Conservation (phyloP, 2,113 vertebrate species). For the Crotalus helleri region DNA sequence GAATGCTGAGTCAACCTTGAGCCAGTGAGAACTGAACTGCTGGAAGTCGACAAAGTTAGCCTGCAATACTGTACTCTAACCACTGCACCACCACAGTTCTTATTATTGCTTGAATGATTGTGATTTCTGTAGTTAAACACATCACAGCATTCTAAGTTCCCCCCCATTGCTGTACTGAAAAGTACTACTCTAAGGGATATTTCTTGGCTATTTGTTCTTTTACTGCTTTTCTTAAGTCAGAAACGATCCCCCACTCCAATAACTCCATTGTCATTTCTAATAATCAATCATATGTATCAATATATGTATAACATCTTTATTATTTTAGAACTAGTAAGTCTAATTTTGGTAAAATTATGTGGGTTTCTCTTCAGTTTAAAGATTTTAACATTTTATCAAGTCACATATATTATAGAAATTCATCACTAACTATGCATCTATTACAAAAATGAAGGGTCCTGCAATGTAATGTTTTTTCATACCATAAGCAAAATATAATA, state of each 20-base stretch:
- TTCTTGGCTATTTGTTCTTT: not conserved
- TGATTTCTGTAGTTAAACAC: not conserved
- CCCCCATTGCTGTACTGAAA: not conserved
- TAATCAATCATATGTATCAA: not conserved
- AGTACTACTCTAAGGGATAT: not conserved
- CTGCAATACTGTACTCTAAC: too few relatives aligned
- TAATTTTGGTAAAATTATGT: not conserved
- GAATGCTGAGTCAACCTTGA: too few relatives aligned
- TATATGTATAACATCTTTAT: conserved; percentile 2
- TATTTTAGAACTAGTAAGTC: not conserved
- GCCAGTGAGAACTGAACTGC: too few relatives aligned
- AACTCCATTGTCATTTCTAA: not conserved
- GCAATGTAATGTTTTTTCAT: not conserved
- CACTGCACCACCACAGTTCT: too few relatives aligned
- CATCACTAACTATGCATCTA: not conserved
- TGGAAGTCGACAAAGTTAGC: too few relatives aligned
- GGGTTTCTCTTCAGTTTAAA: accelerated
- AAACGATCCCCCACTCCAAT: not conserved
- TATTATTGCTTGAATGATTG: not conserved
- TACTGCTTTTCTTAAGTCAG: not conserved
- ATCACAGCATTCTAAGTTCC: not conserved
- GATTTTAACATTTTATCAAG: not conserved
- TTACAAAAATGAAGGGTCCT: not conserved
- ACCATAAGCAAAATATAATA: not conserved
- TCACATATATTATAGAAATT: not conserved